Conservation (phyloP, 2,113 vertebrate genomes). For the Clarias magur region DNA sequence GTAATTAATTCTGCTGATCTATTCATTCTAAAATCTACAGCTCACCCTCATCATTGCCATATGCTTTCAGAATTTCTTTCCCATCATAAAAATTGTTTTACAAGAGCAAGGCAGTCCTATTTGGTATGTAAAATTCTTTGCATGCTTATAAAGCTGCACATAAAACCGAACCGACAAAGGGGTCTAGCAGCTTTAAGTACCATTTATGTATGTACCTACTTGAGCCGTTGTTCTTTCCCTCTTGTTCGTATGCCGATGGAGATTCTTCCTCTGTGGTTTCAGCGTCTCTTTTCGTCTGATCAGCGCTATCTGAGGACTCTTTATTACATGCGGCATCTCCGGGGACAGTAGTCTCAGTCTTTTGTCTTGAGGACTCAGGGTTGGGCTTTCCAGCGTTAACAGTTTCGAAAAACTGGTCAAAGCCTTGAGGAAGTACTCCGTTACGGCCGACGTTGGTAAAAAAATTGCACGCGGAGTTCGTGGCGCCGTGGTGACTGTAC, state of each 20-base stretch:
- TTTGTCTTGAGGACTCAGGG: constrained; percentile 74
- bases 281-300: constrained; percentile 77
- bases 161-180: constrained; percentile 83
- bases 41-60: constrained; percentile 36
- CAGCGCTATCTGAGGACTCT: constrained; percentile 76
- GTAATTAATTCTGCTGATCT: neutral
- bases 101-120: constrained; percentile 90
- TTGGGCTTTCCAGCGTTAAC: constrained; percentile 65
- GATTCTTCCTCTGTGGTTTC: constrained; percentile 78
- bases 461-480: constrained; percentile 82
- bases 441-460: constrained; percentile 89
- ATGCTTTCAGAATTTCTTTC: constrained; percentile 84
- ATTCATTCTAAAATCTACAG: neutral
- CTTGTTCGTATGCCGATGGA: constrained; percentile 81
- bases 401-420: constrained; percentile 95
- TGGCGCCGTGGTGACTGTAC: constrained; percentile 80
- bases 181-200: constrained; percentile 73
- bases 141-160: constrained; percentile 97
- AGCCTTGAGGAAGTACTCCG: constrained; percentile 94
- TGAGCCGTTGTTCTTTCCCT: constrained; percentile 86
- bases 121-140: constrained; percentile 97
- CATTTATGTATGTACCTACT: constrained; percentile 79
- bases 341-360: constrained; percentile 77
- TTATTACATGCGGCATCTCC: constrained; percentile 70
- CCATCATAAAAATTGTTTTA: constrained; percentile 96